Base-by-base conservation (phyloP, 2,888 invertebrate genomes). In the Caenorhabditis becei region DNA sequence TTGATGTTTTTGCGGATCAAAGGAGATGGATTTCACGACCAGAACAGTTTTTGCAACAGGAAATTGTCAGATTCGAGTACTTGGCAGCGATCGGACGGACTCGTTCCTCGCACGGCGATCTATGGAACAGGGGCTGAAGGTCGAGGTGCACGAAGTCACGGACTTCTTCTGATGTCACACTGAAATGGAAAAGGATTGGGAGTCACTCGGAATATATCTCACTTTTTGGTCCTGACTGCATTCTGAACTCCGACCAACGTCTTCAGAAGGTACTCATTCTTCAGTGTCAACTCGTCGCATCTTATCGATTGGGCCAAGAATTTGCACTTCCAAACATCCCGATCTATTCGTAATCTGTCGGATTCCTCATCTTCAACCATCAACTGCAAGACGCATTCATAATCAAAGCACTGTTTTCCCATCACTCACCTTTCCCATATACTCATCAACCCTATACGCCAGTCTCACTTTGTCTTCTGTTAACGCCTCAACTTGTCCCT, bases 241-340 rank as follows among this genome's bases (percentile, higher is more conserved):
- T 77, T 8, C 37, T 80, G 80, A 10, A 67, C 71, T 10, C 61
- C 53, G 8, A 77, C 67, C 56, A 80, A 37, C 2, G 67, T 72
- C 44, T 77, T 82, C 41, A 82, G 56, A 28, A 82, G 37, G 16
- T 69, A 71, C 26, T 81, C 80, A 61, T 83, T 80, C 35, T 82
- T 80, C 47, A 69, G 51, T 16, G 61, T 70, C 67, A 86, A 51
- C 51, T 88, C 87, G 67, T 88, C 86, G 26, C 74, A 79, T 49
- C 85, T 67, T 41, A 88, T 86, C 1, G 83, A 82, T 71, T 86
- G 86, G 26, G 97, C 97, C 87, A 97, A 93, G 92, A 96, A 97
- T 94, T 97, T 97, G 91, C 96, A 96, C 83, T 96, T 94, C 97
- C 97, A 97, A 62, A 97, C 96, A 93, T 97, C 97, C 91, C 96